Percentiles rank a stretch among this genome's conserved stretches.
phyloP scores from a whole-genome alignment of 2,888 invertebrate genomes.

The Lasius fuliginosus region DNA sequence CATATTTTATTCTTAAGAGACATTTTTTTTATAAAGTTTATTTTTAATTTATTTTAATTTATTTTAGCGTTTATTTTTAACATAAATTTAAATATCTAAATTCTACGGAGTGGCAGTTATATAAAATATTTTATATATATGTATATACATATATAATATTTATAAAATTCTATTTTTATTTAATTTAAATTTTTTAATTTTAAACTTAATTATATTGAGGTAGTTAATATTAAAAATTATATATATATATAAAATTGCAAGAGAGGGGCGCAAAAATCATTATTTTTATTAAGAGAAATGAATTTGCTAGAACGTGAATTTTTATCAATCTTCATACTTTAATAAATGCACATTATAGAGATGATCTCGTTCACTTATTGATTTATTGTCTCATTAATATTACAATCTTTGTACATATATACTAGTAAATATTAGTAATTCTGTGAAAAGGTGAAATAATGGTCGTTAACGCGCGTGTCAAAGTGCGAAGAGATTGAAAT shows the following conservation, averaged over 20 bases:
- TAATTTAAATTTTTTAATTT: background rate
- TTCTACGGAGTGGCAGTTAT: background rate
- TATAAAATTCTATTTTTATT: background rate
- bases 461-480: constrained; percentile 18
- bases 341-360: background rate
- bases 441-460: background rate
- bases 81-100: background rate
- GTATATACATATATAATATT: too few species aligned
- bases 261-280: background rate
- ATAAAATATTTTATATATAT: background rate
- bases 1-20: background rate
- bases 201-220: background rate
- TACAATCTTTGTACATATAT: background rate
- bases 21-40: background rate
- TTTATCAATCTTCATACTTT: background rate
- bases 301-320: background rate
- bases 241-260: background rate
- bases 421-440: background rate
- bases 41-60: background rate
- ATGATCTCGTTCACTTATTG: background rate
- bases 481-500: constrained; percentile 32
- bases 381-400: background rate
- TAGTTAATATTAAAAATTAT: background rate
- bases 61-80: background rate
- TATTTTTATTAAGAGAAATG: background rate